Evolutionary conservation across 2,113 vertebrate species (phyloP).

Genomic region (Gambusia affinis): DNA sequence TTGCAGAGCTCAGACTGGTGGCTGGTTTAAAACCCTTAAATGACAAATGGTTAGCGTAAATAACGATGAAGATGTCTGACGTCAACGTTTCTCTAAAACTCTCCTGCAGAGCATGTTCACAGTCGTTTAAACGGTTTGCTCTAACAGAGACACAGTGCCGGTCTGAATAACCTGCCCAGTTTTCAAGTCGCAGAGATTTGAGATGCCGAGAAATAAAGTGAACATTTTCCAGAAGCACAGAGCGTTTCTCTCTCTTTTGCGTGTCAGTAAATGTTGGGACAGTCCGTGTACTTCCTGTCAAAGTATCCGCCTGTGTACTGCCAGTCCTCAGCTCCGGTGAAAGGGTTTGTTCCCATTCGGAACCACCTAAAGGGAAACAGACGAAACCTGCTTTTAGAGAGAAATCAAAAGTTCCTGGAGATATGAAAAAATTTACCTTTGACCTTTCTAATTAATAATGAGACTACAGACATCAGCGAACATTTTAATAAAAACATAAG

Average conservation of each 20-base stretch:
- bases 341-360: constrained; percentile 85
- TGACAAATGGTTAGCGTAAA: constrained; percentile 26
- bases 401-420: not conserved
- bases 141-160: constrained; percentile 39
- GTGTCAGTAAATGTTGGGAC: constrained; percentile 92
- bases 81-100: constrained; percentile 48
- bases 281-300: constrained; percentile 91
- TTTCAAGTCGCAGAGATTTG: constrained; percentile 17
- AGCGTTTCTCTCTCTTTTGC: not conserved
- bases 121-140: constrained; percentile 38
- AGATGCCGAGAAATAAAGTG: constrained; percentile 48
- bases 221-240: constrained; percentile 28
- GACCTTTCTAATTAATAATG: too few species aligned
- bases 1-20: constrained; percentile 25
- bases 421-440: not conserved
- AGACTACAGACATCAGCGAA: too few species aligned
- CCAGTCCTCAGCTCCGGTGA: constrained; percentile 91
- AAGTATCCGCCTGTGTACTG: constrained; percentile 93
- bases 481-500: not conserved
- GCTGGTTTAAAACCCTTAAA: constrained; percentile 33
- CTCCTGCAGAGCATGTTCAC: constrained; percentile 37
- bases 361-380: constrained; percentile 87
- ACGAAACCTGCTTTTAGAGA: not conserved
- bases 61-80: constrained; percentile 25
- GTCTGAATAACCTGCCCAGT: constrained; percentile 14